Conservation (phyloP, 2,888 invertebrate genomes). For the Ornithoptera priamus region DNA sequence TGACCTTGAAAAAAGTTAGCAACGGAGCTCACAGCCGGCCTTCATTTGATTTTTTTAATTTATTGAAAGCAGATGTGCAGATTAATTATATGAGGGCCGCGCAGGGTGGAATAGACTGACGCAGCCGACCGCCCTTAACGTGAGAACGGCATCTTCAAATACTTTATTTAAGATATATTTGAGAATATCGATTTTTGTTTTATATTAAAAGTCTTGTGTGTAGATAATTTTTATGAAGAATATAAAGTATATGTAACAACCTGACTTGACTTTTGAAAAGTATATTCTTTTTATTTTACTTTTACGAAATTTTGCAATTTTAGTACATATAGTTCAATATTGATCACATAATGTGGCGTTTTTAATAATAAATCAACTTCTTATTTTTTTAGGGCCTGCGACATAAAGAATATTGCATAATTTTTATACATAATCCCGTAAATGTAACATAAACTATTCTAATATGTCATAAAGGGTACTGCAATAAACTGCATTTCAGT, state of each 20-base stretch:
- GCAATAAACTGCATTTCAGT: slow-evolving; percentile 60
- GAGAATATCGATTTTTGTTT: slow-evolving; percentile 70
- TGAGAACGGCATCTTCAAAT: slow-evolving; percentile 43
- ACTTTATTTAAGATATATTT: slow-evolving; percentile 65
- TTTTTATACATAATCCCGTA: slow-evolving; percentile 48
- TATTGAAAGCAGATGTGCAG: slow-evolving; percentile 42
- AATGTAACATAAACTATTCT: slow-evolving; percentile 51
- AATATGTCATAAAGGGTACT: slow-evolving; percentile 53
- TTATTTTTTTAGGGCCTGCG: slow-evolving; percentile 38
- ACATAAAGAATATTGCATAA: slow-evolving; percentile 43
- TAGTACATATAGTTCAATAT: slow-evolving; percentile 31
- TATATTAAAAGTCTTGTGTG: slow-evolving; percentile 75
- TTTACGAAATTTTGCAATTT: slow-evolving; percentile 30
- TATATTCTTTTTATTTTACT: slow-evolving; percentile 35
- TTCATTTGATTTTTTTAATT: slow-evolving; percentile 43
- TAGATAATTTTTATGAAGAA: slow-evolving; percentile 78
- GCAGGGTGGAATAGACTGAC: slow-evolving; percentile 3
- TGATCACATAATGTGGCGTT: slow-evolving; percentile 9
- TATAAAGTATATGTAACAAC: slow-evolving; percentile 77
- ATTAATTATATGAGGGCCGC: slow-evolving; percentile 13
- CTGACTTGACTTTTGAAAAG: slow-evolving; percentile 59
- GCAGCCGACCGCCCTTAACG: slow-evolving; percentile 32
- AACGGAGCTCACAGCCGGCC: slow-evolving; percentile 31
- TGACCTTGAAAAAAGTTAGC: slow-evolving; percentile 23
- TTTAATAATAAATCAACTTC: slow-evolving; percentile 40